Evolutionary conservation across 2,113 vertebrate genomes (phyloP), one percentile per base, ranked within the genome.

Genomic region (Chamaetylas fuelleborni): DNA sequence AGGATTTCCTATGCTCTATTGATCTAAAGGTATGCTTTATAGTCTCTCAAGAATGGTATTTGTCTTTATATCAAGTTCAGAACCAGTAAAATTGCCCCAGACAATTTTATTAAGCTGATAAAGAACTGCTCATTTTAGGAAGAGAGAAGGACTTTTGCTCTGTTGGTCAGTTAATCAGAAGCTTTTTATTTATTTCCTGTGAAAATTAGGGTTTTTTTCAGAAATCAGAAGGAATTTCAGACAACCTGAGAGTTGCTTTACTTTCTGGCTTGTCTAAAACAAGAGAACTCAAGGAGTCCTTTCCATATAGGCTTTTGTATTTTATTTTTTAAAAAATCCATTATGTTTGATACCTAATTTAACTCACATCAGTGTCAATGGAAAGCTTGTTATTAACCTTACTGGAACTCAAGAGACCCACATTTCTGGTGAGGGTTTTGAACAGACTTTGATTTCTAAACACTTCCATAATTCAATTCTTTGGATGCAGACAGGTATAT

Each of bases 111-210:
- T 65, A 71, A 77, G 64, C 83, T 93, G 50, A 60, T 92, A 43
- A 40, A 84, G 82, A 96, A 66, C 79, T 96, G 88, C 86, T 97
- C 96, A 96, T 92, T 96, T 96, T 83, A 92, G 82, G 94, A 92
- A 97, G 40, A 53, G 22, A 92, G 36, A 86, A 88, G 57, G 86
- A 82, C 34, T 70, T 94, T 69, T 80, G 66, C n/a, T 94, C 95
- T 92, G 34, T 81, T 66, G 40, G 40, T 93, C 80, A 90, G 67
- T 84, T 94, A 96, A 90, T 86, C 86, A 83, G 57, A 81, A 40
- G 31, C 3, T 64, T 90, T 88, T 93, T 67, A 86, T 94, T 86
- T 95, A 74, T 83, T 84, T 93, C 31, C 76, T 78, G 40, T 42
- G 76, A 74, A 38, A 38, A 10, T 38, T 38, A 38, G 38, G 38